Conservation (phyloP, 2,113 vertebrate genomes). For the Ariopsis seemanni region DNA sequence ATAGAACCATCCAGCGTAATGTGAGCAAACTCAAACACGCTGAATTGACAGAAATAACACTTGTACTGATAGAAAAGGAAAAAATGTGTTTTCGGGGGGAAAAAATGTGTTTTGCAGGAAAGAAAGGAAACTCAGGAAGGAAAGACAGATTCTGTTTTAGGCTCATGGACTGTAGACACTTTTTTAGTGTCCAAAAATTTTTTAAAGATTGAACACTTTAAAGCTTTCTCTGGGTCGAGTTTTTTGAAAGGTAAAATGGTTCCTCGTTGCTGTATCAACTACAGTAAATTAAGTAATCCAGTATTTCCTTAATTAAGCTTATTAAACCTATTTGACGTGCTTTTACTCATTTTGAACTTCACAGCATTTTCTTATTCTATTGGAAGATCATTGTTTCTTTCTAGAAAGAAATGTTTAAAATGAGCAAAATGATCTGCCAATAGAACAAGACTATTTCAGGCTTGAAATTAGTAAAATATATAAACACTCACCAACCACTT, state of each 20-base stretch:
- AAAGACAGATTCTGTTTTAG: slow-evolving; percentile 1
- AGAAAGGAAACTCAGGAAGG: slow-evolving; percentile 21
- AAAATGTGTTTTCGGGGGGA: too few species aligned
- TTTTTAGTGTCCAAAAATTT: neutral
- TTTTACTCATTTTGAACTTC: too few species aligned
- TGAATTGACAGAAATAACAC: neutral
- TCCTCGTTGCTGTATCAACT: neutral
- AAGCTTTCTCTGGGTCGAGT: neutral
- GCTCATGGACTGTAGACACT: neutral
- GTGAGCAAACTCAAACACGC: slow-evolving; percentile 19
- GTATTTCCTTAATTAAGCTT: too few species aligned
- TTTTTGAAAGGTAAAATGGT: neutral
- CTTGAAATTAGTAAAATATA: too few species aligned
- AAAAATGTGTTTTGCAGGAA: slow-evolving; percentile 33
- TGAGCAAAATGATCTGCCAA: too few species aligned
- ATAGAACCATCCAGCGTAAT: neutral
- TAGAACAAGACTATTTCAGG: too few species aligned
- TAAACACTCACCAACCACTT: too few species aligned
- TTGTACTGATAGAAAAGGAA: slow-evolving; percentile 23
- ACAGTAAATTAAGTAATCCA: too few species aligned
- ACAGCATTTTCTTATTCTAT: too few species aligned
- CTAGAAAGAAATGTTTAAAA: too few species aligned
- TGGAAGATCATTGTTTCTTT: too few species aligned
- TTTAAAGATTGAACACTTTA: neutral
- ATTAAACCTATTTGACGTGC: too few species aligned